Percentiles rank a stretch among this genome's conserved stretches.
Conservation (phyloP, 2,888 invertebrate genomes). For the Apamea anceps region DNA sequence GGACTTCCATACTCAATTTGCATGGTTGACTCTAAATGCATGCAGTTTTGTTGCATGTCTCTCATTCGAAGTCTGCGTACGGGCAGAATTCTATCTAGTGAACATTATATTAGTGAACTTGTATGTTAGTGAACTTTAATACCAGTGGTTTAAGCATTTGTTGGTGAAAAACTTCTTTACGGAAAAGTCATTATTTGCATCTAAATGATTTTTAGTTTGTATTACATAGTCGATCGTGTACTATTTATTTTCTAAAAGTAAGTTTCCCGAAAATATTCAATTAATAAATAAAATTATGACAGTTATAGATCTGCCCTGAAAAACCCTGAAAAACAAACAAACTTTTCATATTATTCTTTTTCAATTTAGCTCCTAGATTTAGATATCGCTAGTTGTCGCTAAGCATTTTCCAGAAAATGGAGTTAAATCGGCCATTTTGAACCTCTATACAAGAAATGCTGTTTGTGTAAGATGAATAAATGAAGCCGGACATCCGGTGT, state of each 20-base stretch:
- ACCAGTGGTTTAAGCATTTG: not conserved
- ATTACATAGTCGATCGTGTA: not conserved
- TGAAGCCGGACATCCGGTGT: conserved; percentile 64
- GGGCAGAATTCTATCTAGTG: too few relatives aligned
- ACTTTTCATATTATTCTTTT: not conserved
- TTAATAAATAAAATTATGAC: not conserved
- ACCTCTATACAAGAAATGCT: conserved; percentile 63
- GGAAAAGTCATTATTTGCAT: not conserved
- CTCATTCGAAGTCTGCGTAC: too few relatives aligned
- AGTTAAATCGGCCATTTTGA: conserved; percentile 44
- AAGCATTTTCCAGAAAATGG: conserved; percentile 39
- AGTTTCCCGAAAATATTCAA: not conserved
- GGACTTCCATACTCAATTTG: not conserved
- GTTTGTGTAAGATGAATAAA: conserved; percentile 69
- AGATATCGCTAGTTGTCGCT: not conserved
- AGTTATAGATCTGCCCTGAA: not conserved
- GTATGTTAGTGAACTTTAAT: too few relatives aligned
- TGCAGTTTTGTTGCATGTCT: too few relatives aligned
- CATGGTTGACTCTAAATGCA: not conserved
- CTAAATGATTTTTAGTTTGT: not conserved
- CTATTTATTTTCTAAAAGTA: not conserved
- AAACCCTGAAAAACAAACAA: not conserved
- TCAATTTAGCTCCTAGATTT: not conserved
- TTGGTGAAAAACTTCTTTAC: not conserved
- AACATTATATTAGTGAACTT: too few relatives aligned